Conservation (phyloP, 2,888 invertebrate genomes). For the Drosophila formosana region DNA sequence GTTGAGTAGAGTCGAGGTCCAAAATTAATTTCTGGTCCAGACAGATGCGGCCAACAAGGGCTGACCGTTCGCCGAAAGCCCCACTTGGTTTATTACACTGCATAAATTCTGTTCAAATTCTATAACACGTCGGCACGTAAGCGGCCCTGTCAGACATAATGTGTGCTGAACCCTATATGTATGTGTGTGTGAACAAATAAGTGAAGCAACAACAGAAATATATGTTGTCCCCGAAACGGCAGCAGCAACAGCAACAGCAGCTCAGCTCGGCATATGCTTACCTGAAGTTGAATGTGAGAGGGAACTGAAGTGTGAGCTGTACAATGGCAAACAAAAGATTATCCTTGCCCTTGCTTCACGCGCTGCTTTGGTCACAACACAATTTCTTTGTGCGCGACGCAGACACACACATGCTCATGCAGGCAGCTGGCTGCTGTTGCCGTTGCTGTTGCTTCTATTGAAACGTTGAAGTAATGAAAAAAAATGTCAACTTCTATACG, state of each 20-base stretch:
- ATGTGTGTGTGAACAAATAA: slow-evolving; percentile 32
- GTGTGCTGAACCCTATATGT: slow-evolving; percentile 15
- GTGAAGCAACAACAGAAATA: slow-evolving; percentile 53
- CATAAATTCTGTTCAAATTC: slow-evolving; percentile 72
- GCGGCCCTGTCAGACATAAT: slow-evolving; percentile 56
- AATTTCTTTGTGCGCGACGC: slow-evolving; percentile 43
- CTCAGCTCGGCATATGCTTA: slow-evolving; percentile 39
- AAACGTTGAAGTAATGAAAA: slow-evolving; percentile 79
- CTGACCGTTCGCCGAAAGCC: slow-evolving; percentile 11
- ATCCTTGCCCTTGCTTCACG: slow-evolving; percentile 74
- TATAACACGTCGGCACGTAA: slow-evolving; percentile 63
- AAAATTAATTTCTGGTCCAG: slow-evolving; percentile 55
- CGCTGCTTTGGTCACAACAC: slow-evolving; percentile 56
- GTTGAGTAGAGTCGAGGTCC: slow-evolving; percentile 7
- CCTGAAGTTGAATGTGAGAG: slow-evolving; percentile 45
- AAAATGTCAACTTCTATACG: slow-evolving; percentile 72
- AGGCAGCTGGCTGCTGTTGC: slow-evolving; percentile 32
- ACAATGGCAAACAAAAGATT: slow-evolving; percentile 77
- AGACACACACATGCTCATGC: slow-evolving; percentile 10
- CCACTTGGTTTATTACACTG: slow-evolving; percentile 52
- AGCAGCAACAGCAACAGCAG: slow-evolving; percentile 26
- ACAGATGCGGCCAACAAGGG: slow-evolving; percentile 29
- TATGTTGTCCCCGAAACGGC: slow-evolving; percentile 54
- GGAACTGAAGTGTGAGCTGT: slow-evolving; percentile 50
- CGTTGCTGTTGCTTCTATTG: slow-evolving; percentile 65